Evolutionary conservation across 2,113 vertebrate species (phyloP).

Genomic region (Chaetodon auriga): DNA sequence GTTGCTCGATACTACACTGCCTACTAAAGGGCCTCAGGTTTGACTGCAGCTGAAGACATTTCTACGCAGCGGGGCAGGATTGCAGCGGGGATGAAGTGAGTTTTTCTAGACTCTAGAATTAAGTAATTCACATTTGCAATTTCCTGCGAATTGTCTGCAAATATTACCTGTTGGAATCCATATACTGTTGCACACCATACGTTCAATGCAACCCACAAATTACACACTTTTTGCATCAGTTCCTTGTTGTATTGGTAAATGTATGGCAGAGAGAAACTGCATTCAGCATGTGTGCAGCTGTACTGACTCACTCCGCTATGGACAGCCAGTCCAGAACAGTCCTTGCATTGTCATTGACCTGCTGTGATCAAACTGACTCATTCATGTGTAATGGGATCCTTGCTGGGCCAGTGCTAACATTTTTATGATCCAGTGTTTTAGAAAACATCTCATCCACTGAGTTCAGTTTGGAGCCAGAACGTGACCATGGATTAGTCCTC

Average conservation of each 20-base stretch:
- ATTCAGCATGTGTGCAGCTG: background rate
- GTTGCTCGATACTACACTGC: background rate
- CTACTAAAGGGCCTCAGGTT: background rate
- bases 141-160: background rate
- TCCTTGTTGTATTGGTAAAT: background rate
- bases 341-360: background rate
- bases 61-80: constrained; percentile 6
- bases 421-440: background rate
- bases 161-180: background rate
- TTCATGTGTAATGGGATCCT: constrained; percentile 22
- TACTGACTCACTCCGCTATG: constrained; percentile 5
- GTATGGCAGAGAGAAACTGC: background rate
- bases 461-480: background rate
- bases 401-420: background rate
- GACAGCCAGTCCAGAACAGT: background rate
- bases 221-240: background rate
- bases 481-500: background rate
- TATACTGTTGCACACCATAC: too few species aligned
- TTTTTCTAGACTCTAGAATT: background rate
- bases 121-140: background rate
- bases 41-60: background rate
- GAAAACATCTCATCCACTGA: background rate
- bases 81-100: background rate
- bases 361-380: constrained; percentile 1
- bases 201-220: background rate